phyloP scores from a whole-genome alignment of 2,888 invertebrate genomes.

The Eristalis intricaria region DNA sequence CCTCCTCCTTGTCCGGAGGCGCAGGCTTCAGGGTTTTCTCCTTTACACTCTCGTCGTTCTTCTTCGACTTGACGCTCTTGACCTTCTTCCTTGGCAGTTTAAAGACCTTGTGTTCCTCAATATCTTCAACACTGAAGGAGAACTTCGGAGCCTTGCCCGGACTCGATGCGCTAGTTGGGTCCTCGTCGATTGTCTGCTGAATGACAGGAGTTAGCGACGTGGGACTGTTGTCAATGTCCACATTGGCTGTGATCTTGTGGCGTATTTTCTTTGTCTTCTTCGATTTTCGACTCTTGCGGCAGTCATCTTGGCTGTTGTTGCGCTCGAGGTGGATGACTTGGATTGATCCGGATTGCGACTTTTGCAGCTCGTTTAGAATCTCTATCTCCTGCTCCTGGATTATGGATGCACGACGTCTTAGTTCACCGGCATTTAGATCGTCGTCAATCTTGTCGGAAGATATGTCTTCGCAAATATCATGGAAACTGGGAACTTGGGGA shows the following conservation, averaged over 20 bases:
- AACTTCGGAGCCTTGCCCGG: slow-evolving; percentile 76
- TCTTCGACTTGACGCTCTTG: slow-evolving; percentile 73
- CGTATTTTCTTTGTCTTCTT: slow-evolving; percentile 78
- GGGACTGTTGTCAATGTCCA: slow-evolving; percentile 77
- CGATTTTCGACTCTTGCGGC: slow-evolving; percentile 74
- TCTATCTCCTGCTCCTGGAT: slow-evolving; percentile 83
- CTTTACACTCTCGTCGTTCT: slow-evolving; percentile 20
- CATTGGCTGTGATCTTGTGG: slow-evolving; percentile 80
- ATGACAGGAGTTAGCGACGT: slow-evolving; percentile 63
- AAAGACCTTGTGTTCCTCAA: slow-evolving; percentile 79
- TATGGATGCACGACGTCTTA: slow-evolving; percentile 80
- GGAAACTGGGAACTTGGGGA: slow-evolving; percentile 82
- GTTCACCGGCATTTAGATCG: slow-evolving; percentile 83
- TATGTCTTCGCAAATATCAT: slow-evolving; percentile 83
- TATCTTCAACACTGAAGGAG: slow-evolving; percentile 79
- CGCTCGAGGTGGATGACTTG: slow-evolving; percentile 79
- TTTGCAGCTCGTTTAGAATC: slow-evolving; percentile 79
- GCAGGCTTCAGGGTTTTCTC: slow-evolving; percentile 2
- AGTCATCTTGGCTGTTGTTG: slow-evolving; percentile 77
- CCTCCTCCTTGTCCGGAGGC: not conserved
- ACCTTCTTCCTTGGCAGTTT: slow-evolving; percentile 79
- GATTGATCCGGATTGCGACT: slow-evolving; percentile 78
- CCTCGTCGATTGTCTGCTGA: slow-evolving; percentile 66
- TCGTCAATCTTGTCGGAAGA: slow-evolving; percentile 82
- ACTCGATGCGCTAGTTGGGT: slow-evolving; percentile 67